Conservation (phyloP, 2,113 vertebrate genomes). For the Riparia riparia region DNA sequence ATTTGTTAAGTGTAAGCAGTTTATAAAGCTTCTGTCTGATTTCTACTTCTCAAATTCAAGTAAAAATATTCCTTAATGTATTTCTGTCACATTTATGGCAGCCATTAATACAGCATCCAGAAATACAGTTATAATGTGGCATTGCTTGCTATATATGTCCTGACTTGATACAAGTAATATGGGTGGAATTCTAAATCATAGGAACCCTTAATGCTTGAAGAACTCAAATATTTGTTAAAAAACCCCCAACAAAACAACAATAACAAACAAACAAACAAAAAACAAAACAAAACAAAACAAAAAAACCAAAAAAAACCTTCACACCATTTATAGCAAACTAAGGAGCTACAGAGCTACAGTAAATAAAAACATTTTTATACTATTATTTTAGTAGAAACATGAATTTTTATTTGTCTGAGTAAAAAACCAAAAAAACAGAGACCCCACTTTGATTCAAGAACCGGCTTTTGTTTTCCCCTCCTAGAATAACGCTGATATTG, state of each 20-base stretch:
- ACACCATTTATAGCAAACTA: neutral
- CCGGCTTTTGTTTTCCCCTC: neutral
- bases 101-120: conserved; percentile 41
- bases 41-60: neutral
- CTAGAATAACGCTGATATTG: neutral
- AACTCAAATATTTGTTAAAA: neutral
- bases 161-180: neutral
- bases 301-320: neutral
- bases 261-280: too few relatives aligned
- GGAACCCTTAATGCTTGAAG: neutral
- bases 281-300: too few relatives aligned
- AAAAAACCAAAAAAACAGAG: neutral
- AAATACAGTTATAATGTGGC: conserved; percentile 32
- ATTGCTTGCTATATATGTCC: neutral
- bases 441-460: neutral
- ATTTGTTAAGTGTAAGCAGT: neutral
- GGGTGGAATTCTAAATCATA: neutral
- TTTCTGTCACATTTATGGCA: conserved; percentile 46
- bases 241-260: too few relatives aligned
- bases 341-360: neutral
- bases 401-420: neutral
- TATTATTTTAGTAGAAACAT: neutral
- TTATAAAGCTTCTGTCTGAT: neutral
- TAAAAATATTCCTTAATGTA: conserved; percentile 25
- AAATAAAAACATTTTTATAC: neutral